A percentile compares a stretch with the other conserved stretches of the same genome.
Conservation (phyloP, 2,113 vertebrate genomes). For the Xenopus tropicalis region DNA sequence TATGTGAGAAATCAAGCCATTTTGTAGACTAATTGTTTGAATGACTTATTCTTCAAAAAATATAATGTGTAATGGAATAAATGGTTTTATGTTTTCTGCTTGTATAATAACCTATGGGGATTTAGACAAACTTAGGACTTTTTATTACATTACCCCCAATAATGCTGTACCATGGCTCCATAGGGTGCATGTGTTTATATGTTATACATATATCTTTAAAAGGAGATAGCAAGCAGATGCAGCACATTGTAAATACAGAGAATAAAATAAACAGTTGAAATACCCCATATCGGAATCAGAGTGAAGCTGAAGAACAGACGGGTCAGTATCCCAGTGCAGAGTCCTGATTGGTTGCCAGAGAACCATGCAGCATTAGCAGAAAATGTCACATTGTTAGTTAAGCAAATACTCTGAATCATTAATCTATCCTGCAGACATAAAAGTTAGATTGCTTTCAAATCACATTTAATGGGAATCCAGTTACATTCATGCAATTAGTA, state of each 20-base stretch:
- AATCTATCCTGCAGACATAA: slow-evolving; percentile 56
- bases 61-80: too few species aligned
- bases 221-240: too few species aligned
- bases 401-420: slow-evolving; percentile 66
- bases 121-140: too few species aligned
- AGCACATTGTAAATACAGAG: slow-evolving; percentile 1
- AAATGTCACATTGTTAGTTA: slow-evolving; percentile 78
- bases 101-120: too few species aligned
- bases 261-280: slow-evolving; percentile 85
- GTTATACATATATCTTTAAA: too few species aligned
- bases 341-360: slow-evolving; percentile 94
- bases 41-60: too few species aligned
- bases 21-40: too few species aligned
- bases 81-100: too few species aligned
- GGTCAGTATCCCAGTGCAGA: slow-evolving; percentile 99
- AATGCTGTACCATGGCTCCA: too few species aligned
- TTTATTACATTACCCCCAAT: too few species aligned
- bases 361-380: slow-evolving; percentile 92
- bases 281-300: slow-evolving; percentile 99
- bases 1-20: too few species aligned
- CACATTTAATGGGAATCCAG: slow-evolving; percentile 55
- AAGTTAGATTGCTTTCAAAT: slow-evolving; percentile 49
- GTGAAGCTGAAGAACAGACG: slow-evolving; percentile 98
- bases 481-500: slow-evolving; percentile 55
- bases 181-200: too few species aligned